phyloP scores from a whole-genome alignment of 2,797 vertebrate genomes.

The Sebastiscus tertius region DNA sequence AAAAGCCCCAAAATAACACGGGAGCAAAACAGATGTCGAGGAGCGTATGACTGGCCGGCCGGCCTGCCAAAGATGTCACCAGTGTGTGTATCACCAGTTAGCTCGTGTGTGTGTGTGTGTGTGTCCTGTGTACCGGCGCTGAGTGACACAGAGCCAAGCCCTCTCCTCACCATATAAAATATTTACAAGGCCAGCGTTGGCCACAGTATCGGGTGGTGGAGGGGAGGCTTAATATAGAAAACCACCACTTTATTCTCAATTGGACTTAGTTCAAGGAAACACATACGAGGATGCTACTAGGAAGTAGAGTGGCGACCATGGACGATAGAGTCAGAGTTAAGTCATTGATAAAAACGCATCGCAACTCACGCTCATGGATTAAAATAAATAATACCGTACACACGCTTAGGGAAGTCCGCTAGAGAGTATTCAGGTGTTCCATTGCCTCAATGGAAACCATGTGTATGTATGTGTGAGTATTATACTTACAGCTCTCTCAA shows the following conservation, averaged over 20 bases:
- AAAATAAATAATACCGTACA: not conserved
- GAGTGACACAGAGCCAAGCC: conserved; percentile 79
- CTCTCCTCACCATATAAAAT: conserved; percentile 87
- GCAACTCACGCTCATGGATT: not conserved
- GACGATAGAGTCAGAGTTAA: conserved; percentile 4
- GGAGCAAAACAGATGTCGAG: conserved; percentile 73
- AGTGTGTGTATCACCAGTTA: conserved; percentile 72
- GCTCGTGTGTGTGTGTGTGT: conserved; percentile 44
- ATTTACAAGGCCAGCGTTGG: conserved; percentile 88
- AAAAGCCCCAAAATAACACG: conserved; percentile 68
- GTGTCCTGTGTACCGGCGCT: conserved; percentile 49
- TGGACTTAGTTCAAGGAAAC: conserved; percentile 79
- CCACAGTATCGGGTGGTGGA: conserved; percentile 90
- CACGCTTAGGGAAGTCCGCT: not conserved
- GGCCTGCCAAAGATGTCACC: conserved; percentile 75
- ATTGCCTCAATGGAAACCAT: not conserved
- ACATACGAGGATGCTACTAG: conserved; percentile 59
- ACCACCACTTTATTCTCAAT: conserved; percentile 83
- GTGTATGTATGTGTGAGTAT: not conserved
- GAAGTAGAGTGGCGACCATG: conserved; percentile 21
- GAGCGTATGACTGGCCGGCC: conserved; percentile 63
- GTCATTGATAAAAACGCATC: conserved; percentile 14
- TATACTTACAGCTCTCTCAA: conserved; percentile 95
- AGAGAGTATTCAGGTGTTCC: not conserved
- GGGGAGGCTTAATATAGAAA: conserved; percentile 92